Evolutionary conservation across 2,888 invertebrate species (phyloP).

Genomic region (Agonum fuliginosum): DNA sequence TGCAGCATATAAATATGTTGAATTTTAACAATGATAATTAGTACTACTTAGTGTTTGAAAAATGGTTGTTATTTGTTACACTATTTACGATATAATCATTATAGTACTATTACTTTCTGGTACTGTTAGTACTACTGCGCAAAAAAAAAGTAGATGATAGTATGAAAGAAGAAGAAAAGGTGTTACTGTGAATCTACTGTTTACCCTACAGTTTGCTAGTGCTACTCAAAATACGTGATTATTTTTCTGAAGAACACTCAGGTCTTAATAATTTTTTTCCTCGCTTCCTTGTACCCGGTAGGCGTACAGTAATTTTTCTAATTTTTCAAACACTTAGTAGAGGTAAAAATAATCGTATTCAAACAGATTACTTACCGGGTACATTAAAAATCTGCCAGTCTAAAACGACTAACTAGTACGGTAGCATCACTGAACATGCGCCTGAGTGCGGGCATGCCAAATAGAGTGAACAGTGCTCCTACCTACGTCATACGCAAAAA

Average conservation of each 20-base stretch:
- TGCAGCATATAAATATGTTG: conserved; percentile 47
- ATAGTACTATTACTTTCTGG: not conserved
- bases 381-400: conserved; percentile 69
- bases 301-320: not conserved
- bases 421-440: conserved; percentile 72
- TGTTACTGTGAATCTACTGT: conserved; percentile 19
- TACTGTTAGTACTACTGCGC: conserved; percentile 22
- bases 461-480: conserved; percentile 70
- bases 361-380: conserved; percentile 72
- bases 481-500: conserved; percentile 71
- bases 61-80: conserved; percentile 16
- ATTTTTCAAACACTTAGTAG: conserved; percentile 51
- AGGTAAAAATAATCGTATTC: conserved; percentile 55
- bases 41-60: conserved; percentile 51
- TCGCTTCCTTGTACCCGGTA: conserved; percentile 26
- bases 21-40: conserved; percentile 15
- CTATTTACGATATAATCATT: not conserved
- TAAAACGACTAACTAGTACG: conserved; percentile 70
- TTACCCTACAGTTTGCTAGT: conserved; percentile 4
- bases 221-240: not conserved
- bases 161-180: conserved; percentile 9
- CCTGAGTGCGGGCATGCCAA: conserved; percentile 71
- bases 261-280: not conserved
- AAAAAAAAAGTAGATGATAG: conserved; percentile 7
- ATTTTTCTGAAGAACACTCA: not conserved